Conservation (phyloP, 2,113 vertebrate species). For the Reinhardtius hippoglossoides region DNA sequence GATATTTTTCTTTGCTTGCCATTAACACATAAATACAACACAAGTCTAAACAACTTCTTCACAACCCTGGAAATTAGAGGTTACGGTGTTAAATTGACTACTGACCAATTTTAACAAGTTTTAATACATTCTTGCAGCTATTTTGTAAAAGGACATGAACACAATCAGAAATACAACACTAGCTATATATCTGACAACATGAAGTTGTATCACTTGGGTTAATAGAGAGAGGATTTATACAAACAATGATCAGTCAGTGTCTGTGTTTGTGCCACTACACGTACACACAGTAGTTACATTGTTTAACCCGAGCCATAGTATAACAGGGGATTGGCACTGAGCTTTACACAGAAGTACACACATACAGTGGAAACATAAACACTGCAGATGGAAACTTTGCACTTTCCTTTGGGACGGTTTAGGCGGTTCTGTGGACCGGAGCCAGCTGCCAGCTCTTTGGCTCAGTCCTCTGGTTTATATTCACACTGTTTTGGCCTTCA, state of each 20-base stretch:
- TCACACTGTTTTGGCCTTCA: constrained; percentile 11
- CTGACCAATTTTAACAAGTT: neutral
- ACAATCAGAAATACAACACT: neutral
- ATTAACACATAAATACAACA: too few relatives aligned
- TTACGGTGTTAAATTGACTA: neutral
- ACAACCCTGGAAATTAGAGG: too few relatives aligned
- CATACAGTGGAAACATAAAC: constrained; percentile 3
- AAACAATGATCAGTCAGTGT: neutral
- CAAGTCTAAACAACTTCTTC: too few relatives aligned
- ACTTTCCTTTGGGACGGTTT: constrained; percentile 21
- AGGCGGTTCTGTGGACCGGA: constrained; percentile 27
- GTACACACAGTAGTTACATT: constrained; percentile 3
- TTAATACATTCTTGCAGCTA: neutral
- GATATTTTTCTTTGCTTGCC: too few relatives aligned
- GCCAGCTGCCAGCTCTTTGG: constrained; percentile 32
- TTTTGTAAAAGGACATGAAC: neutral
- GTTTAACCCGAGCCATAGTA: constrained; percentile 23
- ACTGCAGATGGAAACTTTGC: constrained; percentile 29
- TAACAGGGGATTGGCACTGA: constrained; percentile 2
- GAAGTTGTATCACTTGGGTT: neutral
- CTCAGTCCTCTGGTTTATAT: constrained; percentile 26
- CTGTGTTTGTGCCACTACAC: neutral
- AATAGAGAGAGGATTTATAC: neutral
- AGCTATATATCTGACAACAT: neutral
- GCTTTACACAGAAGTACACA: constrained; percentile 11